These are phyloP conservation scores for Omphaloscelis lunosa DNA, from an alignment of 2,888 invertebrate genomes.

Conservation along the genomic window DNA sequence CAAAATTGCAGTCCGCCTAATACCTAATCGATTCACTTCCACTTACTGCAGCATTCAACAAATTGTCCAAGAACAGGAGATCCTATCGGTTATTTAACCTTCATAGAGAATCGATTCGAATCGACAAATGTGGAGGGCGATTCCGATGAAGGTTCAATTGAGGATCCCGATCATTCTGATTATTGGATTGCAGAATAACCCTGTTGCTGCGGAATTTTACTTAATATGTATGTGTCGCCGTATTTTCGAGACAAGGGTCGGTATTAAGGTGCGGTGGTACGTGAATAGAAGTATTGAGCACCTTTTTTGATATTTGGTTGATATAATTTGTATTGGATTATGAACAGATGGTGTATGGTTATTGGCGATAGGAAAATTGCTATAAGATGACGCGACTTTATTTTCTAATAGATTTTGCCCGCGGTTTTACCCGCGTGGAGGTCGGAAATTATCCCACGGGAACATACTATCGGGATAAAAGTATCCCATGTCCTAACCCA, in stretches of 20 bases:
- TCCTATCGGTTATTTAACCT: constrained; percentile 54
- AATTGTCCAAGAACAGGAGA: constrained; percentile 36
- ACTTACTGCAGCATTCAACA: constrained; percentile 18
- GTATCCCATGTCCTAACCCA: too few relatives aligned
- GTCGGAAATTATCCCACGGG: too few relatives aligned
- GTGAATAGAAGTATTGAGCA: constrained; percentile 31
- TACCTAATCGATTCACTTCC: constrained; percentile 14
- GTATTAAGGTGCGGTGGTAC: constrained; percentile 43
- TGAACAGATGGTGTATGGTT: not conserved
- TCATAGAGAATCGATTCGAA: constrained; percentile 53
- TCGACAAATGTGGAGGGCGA: constrained; percentile 53
- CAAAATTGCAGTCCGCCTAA: constrained; percentile 1
- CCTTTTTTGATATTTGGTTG: constrained; percentile 10
- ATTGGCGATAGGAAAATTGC: not conserved
- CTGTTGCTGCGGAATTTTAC: constrained; percentile 51
- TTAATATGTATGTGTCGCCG: constrained; percentile 56
- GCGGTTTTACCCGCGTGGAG: too few relatives aligned
- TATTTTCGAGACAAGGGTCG: constrained; percentile 50
- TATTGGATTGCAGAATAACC: constrained; percentile 60
- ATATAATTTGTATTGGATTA: constrained; percentile 37
- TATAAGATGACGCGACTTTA: not conserved
- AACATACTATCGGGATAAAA: too few relatives aligned
- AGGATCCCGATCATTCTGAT: constrained; percentile 50
- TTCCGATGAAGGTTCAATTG: constrained; percentile 50
- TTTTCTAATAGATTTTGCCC: not conserved